Evolutionary conservation across 2,888 invertebrate genomes (phyloP), one percentile per base, ranked within the genome.

Genomic region (Eupithecia dodoneata): DNA sequence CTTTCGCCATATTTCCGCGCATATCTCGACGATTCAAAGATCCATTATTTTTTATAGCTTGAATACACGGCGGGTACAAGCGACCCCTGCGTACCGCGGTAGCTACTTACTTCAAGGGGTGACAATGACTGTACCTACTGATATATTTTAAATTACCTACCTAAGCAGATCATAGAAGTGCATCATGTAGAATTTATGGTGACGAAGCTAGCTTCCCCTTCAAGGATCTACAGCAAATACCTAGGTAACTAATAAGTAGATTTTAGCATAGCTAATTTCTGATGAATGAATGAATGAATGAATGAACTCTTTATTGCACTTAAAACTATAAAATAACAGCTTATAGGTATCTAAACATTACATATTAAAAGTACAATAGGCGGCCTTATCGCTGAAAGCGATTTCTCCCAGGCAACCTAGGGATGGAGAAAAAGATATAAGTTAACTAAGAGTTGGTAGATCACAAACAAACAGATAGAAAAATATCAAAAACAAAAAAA

Each of bases 1-100:
- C 93, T 93, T 91, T 87, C 93, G 92, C 94, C 92, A 94, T 93
- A 94, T 94, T 95, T 94, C 93, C 91, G 93, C 91, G 93, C 94
- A 94, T 95, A 95, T 95, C 95, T 90, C 93, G 91, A 90, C 93
- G 93, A 94, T 94, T 94, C 92, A 91, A 88, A 93, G 94, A 94
- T 93, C 94, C 94, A 95, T 95, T 95, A 95, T 94, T 94, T 95
- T 95, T 95, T 95, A 95, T 95, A 90, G 92, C 87, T 88, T 87
- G 92, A 94, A 92, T 93, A 94, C 93, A 94, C 90, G 92, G 87
- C 88, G 92, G 91, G 92, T 91, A 93, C 87, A 89, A 88, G 90
- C 91, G 84, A 90, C 90, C 89, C 92, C 89, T 87, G 88, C 89
- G 90, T 90, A 88, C 88, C 83, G 88, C 84, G 30, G 63, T 30